Base-by-base conservation (phyloP, 2,113 vertebrate species). In the Semicossyphus pulcher region DNA sequence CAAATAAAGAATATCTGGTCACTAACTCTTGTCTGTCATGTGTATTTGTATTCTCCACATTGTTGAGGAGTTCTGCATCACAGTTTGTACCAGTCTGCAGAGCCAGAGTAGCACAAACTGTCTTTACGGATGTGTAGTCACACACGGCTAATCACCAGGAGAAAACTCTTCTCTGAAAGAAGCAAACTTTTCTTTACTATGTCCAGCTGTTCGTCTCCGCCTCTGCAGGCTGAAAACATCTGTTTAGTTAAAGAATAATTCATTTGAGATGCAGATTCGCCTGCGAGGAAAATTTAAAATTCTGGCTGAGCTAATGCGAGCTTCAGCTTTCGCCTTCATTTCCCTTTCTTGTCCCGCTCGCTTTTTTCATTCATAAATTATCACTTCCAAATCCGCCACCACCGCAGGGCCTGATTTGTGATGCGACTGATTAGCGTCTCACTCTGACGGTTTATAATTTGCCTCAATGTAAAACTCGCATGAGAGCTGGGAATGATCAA, bases 331-430 rank as follows among this genome's bases (percentile, higher is more conserved):
- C 21, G 6, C 37, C 36, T 67, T 66, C 37, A 67, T 78, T 78
- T 60, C 42, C 52, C 3, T 69, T 25, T 57, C 26, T 52, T 34
- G 20, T 39, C 21, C 52, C 36, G 12, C 59, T 69, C 16, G 25
- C 36, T 59, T 37, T 67, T 61, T 68, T 25, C 11, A 75, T 80
- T 81, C 60, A 72, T 68, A 68, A 77, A 71, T 63, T 2, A 80
- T 85, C 67, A 39, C 52, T 60, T 78, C 64, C 39, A 74, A 53
- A 85, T 76, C 37, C 49, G 76, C 31, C 20, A 62, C 31, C 64
- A 42, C 64, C 25, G 7, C 15, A 26, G 76, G 72, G 72, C 48
- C 39, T 32, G 66, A 63, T 53, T 28, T 31, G 39, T 23, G 75
- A 76, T 57, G 42, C 36, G 21, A 56, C 72, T 72, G 56, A 72